Conservation (phyloP, 2,113 vertebrate genomes). For the Cricetomys ansorgei region DNA sequence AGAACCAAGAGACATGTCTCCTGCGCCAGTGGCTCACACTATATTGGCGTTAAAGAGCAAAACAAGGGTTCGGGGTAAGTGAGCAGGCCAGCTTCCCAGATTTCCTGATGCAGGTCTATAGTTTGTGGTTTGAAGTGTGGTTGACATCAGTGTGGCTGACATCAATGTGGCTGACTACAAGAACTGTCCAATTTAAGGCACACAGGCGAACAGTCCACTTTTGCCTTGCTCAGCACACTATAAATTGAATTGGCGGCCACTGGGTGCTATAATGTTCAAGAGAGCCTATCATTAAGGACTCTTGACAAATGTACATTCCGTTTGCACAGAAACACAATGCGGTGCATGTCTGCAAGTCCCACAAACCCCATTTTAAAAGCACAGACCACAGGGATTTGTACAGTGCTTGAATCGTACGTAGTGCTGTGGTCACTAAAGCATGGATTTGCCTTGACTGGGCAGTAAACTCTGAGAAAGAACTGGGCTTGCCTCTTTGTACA, state of each 20-base stretch:
- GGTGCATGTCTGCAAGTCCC: neutral
- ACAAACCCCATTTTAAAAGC: neutral
- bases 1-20: neutral
- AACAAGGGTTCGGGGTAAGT: neutral
- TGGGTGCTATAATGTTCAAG: neutral
- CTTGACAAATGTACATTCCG: neutral
- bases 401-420: neutral
- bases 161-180: neutral
- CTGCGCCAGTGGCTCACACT: neutral
- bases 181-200: neutral
- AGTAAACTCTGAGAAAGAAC: conserved; percentile 70
- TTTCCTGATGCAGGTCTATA: neutral
- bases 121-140: neutral
- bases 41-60: neutral
- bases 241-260: neutral
- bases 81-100: neutral
- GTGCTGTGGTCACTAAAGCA: neutral
- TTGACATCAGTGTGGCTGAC: neutral
- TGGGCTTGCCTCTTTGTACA: conserved; percentile 12
- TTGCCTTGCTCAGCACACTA: neutral
- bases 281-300: neutral
- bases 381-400: neutral
- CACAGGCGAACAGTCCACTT: neutral
- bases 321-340: neutral
- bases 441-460: conserved; percentile 64